Evolutionary conservation across 2,113 vertebrate species (phyloP).

Genomic region (Callaeas wilsoni): DNA sequence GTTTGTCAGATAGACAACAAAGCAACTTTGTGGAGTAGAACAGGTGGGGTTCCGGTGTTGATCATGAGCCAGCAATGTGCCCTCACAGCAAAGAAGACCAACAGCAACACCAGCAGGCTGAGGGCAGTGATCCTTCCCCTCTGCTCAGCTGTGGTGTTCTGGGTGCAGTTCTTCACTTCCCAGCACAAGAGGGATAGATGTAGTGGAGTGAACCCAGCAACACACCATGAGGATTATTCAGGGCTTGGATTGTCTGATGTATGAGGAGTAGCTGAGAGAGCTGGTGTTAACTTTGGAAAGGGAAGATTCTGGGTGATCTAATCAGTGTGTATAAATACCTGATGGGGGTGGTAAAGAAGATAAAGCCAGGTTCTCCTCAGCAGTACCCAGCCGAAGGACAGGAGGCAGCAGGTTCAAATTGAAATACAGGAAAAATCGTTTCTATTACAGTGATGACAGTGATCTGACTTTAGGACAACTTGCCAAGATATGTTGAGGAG

Average conservation of each 20-base stretch:
- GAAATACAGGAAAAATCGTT: background rate
- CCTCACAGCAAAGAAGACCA: background rate
- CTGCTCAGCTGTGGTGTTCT: background rate
- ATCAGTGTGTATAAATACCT: background rate
- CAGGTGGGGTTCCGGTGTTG: accelerated
- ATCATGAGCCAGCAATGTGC: background rate
- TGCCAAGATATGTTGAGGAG: background rate
- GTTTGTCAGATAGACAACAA: background rate
- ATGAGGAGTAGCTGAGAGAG: background rate
- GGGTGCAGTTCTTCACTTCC: background rate
- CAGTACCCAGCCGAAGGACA: background rate
- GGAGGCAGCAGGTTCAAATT: background rate
- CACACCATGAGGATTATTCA: background rate
- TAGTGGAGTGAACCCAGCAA: background rate
- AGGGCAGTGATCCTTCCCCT: background rate
- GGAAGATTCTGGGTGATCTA: background rate
- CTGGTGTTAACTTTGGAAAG: background rate
- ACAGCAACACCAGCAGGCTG: background rate
- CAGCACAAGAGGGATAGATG: background rate
- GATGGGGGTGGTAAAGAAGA: background rate
- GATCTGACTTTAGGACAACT: background rate
- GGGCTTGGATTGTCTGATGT: background rate
- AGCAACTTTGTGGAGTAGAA: background rate
- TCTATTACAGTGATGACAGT: background rate
- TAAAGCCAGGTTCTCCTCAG: background rate